Conservation (phyloP, 2,888 invertebrate genomes). For the Polymixis flavicincta region DNA sequence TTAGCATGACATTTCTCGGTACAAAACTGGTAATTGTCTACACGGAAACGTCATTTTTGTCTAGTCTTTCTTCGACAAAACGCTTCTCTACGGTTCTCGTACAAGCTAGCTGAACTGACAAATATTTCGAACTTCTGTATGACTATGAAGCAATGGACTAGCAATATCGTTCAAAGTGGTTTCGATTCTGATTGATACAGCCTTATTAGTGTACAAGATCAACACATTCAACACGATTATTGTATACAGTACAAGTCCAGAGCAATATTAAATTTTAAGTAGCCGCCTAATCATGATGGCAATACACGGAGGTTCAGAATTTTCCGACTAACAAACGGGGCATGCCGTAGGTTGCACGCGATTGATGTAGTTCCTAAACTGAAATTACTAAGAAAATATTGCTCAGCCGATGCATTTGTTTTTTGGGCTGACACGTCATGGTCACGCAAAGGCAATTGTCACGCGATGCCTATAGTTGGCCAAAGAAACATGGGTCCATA, state of each 20-base stretch:
- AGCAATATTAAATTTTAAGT: not conserved
- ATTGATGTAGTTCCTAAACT: conserved; percentile 30
- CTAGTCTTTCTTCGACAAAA: too few relatives aligned
- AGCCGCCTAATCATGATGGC: conserved; percentile 1
- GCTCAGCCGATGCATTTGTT: conserved; percentile 8
- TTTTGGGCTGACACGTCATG: conserved; percentile 9
- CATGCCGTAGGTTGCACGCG: conserved; percentile 29
- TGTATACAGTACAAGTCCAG: not conserved
- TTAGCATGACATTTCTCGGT: too few relatives aligned
- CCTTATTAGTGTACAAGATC: too few relatives aligned
- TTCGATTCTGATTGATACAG: too few relatives aligned
- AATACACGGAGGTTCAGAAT: conserved; percentile 1
- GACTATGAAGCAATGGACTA: too few relatives aligned
- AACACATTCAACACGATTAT: too few relatives aligned
- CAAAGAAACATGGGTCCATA: not conserved
- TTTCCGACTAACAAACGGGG: conserved; percentile 4
- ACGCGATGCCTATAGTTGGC: conserved; percentile 32
- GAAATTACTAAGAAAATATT: conserved; percentile 2
- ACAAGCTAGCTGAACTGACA: too few relatives aligned
- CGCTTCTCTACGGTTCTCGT: too few relatives aligned
- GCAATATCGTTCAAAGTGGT: too few relatives aligned
- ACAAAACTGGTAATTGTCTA: too few relatives aligned
- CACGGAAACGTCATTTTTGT: too few relatives aligned
- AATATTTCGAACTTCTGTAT: too few relatives aligned
- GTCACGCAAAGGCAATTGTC: conserved; percentile 28